Evolutionary conservation across 2,797 vertebrate genomes (phyloP), one percentile per base, ranked within the genome.

Genomic region (Odontamblyopus rebecca): DNA sequence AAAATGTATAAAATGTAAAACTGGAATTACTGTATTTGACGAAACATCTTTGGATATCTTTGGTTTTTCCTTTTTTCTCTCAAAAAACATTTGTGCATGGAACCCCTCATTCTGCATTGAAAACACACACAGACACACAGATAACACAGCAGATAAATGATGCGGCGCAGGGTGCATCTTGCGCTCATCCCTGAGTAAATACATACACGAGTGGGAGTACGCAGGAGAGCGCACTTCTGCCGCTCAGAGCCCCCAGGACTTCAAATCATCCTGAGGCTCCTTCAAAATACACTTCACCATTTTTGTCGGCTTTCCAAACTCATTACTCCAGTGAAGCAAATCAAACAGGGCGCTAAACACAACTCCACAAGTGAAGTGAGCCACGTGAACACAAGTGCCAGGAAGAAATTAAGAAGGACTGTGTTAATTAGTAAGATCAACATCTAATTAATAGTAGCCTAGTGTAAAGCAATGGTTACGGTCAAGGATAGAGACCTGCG

Each of bases 261-360:
- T 86, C 73, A 87, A 86, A 90, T 86, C 78, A 88, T 88, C 87
- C 87, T 63, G 59, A 80, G 83, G 84, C 87, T 88, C 81, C 89
- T 88, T 83, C 85, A 88, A 86, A 89, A 85, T 84, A 89, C 88
- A 89, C 89, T 91, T 85, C 88, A 86, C 48, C 85, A 83, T 89
- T 89, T 88, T 82, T 89, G 91, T 89, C 89, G 85, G 85, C 89
- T 84, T 91, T 92, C 89, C 89, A 91, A 92, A 89, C 88, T 90
- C 89, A 92, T 91, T 89, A 89, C 86, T 88, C 88, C 76, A 80
- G 83, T 70, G 76, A 85, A 85, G 85, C 85, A 82, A 88, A 89
- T 90, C 90, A 86, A 91, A 88, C 89, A 76, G 86, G 82, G 85
- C 79, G 68, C 82, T 91, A 88, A 91, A 87, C 69, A 74, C 70